A percentile compares a stretch with the other conserved stretches of the same genome.
phyloP scores from a whole-genome alignment of 2,113 vertebrate species.

The Regulus satrapa region DNA sequence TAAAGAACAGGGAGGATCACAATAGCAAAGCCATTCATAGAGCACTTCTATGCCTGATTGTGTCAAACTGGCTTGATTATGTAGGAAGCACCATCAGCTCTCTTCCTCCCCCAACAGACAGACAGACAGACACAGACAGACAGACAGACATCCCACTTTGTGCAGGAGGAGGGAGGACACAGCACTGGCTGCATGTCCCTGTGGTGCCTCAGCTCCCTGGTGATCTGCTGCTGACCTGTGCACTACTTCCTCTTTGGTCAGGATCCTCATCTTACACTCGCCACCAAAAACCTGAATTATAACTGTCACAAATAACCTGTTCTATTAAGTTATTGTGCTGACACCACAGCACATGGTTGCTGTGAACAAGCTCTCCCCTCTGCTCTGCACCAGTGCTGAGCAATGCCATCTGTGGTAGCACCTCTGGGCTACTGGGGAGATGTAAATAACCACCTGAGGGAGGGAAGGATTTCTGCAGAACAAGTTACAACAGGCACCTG shows the following conservation, averaged over 20 bases:
- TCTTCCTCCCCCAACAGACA: neutral
- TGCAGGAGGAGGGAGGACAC: neutral
- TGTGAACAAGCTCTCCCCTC: neutral
- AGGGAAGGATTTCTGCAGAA: neutral
- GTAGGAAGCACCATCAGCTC: neutral
- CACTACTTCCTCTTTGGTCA: accelerated
- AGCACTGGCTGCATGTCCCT: neutral
- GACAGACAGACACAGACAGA: neutral
- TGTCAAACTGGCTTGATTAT: accelerated
- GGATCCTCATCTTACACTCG: neutral
- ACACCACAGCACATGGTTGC: accelerated
- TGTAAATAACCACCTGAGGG: neutral
- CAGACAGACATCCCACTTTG: neutral
- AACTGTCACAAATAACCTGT: neutral
- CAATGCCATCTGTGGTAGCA: neutral
- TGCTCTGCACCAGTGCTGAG: accelerated
- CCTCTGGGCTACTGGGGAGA: neutral
- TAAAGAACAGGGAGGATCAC: neutral
- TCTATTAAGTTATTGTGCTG: neutral
- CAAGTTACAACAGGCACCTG: neutral
- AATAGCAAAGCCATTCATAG: neutral
- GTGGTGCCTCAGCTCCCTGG: accelerated
- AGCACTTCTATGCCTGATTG: neutral
- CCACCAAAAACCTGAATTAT: neutral
- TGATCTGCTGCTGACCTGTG: neutral